Percentiles rank a stretch among this genome's conserved stretches.
Evolutionary conservation across 1,140 invertebrate species (phyloP).

Genomic region (Cyclina sinensis): DNA sequence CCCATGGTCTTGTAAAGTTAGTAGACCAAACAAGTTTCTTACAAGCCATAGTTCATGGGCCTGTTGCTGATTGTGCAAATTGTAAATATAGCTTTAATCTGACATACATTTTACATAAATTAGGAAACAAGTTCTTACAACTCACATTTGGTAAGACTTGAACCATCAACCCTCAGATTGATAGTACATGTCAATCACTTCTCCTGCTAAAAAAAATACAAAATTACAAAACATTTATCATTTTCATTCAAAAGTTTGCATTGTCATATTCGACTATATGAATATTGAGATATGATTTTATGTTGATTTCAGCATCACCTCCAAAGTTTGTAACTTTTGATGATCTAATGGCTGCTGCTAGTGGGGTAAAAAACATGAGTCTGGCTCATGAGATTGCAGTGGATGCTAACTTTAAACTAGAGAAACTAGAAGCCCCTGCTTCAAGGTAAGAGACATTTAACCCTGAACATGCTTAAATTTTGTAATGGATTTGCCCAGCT

Average conservation of each 20-base stretch:
- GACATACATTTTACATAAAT: no score
- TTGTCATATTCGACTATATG: neutral
- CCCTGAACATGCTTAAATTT: no score
- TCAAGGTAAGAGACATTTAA: constrained; percentile 91
- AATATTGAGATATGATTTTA: neutral
- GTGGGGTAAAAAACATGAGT: constrained; percentile 96
- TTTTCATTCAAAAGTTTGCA: neutral
- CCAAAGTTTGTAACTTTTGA: constrained; percentile 96
- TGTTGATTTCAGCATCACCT: constrained; percentile 87
- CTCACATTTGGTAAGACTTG: no score
- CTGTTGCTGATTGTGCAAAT: no score
- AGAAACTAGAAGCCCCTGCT: constrained; percentile 92
- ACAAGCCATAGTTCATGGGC: no score
- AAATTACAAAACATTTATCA: neutral
- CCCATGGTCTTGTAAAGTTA: no score
- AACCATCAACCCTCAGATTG: no score
- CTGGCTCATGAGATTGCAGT: constrained; percentile 98
- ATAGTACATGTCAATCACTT: no score
- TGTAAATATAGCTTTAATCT: neutral
- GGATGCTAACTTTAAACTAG: constrained; percentile 95
- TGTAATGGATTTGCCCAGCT: no score
- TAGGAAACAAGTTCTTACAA: no score
- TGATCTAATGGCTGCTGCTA: constrained; percentile 95
- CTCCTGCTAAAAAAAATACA: neutral
- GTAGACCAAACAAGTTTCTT: no score